Conservation (phyloP, 2,888 invertebrate species). For the Lepidochrysops patricia region DNA sequence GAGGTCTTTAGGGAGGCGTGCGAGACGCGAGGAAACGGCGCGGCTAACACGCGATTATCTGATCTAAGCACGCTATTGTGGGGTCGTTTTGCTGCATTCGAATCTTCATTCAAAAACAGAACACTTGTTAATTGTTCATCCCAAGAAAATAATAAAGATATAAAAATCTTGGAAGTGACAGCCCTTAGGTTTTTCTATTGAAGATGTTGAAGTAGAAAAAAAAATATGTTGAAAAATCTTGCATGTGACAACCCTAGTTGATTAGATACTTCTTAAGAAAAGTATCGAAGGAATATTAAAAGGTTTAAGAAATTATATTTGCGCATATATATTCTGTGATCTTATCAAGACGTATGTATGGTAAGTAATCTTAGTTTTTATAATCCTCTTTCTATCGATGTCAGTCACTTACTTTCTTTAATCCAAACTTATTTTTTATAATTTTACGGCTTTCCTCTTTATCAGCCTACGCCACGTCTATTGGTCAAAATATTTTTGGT, state of each 20-base stretch:
- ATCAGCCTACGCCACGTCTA: too few species aligned
- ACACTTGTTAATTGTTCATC: background rate
- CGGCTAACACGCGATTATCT: slow-evolving; percentile 45
- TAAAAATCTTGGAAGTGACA: background rate
- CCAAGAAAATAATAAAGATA: background rate
- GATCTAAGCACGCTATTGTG: slow-evolving; percentile 30
- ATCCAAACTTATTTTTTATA: too few species aligned
- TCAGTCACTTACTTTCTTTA: too few species aligned
- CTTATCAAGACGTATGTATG: too few species aligned
- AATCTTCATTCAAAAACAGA: background rate
- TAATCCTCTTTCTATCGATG: too few species aligned
- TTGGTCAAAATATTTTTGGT: too few species aligned
- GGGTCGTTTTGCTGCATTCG: slow-evolving; percentile 20
- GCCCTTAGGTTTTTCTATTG: too few species aligned
- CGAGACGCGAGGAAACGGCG: slow-evolving; percentile 40
- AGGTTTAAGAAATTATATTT: background rate
- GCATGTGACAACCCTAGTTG: background rate
- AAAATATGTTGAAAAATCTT: background rate
- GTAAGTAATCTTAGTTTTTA: too few species aligned
- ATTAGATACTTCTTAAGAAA: background rate
- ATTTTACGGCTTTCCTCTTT: too few species aligned
- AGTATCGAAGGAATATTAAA: background rate
- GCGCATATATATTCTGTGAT: too few species aligned
- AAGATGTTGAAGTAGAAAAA: background rate
- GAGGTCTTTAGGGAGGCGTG: slow-evolving; percentile 44